These are phyloP conservation scores for Tinea pellionella DNA, from an alignment of 2,888 invertebrate species.

Conservation along the genomic window DNA sequence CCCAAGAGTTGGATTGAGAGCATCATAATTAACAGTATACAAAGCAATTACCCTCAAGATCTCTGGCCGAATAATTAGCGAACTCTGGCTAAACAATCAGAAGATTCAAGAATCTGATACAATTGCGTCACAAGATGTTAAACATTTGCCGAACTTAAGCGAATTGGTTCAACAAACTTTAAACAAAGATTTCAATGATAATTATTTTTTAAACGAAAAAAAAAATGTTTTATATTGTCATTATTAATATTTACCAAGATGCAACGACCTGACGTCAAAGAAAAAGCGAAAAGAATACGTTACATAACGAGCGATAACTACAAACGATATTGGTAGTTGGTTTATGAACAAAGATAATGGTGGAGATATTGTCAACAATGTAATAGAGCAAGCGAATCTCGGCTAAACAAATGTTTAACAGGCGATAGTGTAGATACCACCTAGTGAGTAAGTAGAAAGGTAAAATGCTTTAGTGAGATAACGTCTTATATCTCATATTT, in stretches of 20 bases:
- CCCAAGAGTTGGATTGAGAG: slow-evolving; percentile 21
- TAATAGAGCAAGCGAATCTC: slow-evolving; percentile 36
- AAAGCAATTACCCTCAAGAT: slow-evolving; percentile 48
- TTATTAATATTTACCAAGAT: not conserved
- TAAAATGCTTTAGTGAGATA: slow-evolving; percentile 23
- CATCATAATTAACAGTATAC: slow-evolving; percentile 45
- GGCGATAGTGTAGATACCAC: slow-evolving; percentile 28
- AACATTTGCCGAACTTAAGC: slow-evolving; percentile 7
- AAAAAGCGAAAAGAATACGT: not conserved
- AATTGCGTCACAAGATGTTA: slow-evolving; percentile 11
- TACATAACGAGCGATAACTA: not conserved
- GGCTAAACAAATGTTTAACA: slow-evolving; percentile 50
- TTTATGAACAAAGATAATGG: not conserved
- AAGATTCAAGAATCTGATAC: slow-evolving; percentile 1
- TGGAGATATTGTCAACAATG: slow-evolving; percentile 14
- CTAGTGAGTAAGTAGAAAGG: not conserved
- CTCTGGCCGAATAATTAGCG: slow-evolving; percentile 39
- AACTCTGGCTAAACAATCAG: slow-evolving; percentile 41
- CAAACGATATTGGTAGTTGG: too few species aligned
- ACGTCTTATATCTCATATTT: not conserved
- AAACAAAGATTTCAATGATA: not conserved
- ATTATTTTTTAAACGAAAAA: too few species aligned
- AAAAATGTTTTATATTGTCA: too few species aligned
- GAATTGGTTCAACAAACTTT: slow-evolving; percentile 2
- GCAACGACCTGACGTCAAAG: not conserved